phyloP scores from a whole-genome alignment of 2,888 invertebrate species.

The Oxystoma pomonae region DNA sequence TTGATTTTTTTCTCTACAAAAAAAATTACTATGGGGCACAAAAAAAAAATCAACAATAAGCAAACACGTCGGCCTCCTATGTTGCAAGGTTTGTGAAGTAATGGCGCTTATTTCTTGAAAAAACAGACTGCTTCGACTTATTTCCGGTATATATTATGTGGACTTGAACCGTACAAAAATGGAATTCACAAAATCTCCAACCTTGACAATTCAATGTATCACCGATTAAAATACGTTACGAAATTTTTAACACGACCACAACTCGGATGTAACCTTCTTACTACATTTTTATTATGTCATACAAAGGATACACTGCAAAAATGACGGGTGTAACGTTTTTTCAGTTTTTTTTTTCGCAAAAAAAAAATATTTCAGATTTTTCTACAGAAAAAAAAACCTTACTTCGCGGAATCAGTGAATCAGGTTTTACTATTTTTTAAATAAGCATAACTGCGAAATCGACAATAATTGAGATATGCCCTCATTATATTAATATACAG shows the following conservation, averaged over 20 bases:
- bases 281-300: slow-evolving; percentile 17
- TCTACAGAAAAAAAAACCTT: too few relatives aligned
- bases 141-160: neutral
- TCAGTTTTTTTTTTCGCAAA: too few relatives aligned
- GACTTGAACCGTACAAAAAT: slow-evolving; percentile 20
- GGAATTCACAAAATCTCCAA: slow-evolving; percentile 29
- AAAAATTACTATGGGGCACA: too few relatives aligned
- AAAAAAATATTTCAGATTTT: too few relatives aligned
- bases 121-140: neutral
- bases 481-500: too few relatives aligned
- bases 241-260: slow-evolving; percentile 15
- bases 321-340: too few relatives aligned
- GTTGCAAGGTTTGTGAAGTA: neutral
- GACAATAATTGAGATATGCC: too few relatives aligned
- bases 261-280: slow-evolving; percentile 18
- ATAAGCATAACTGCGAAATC: too few relatives aligned
- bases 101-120: neutral
- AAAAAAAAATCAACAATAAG: neutral
- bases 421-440: too few relatives aligned
- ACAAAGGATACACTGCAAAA: too few relatives aligned
- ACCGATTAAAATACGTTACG: slow-evolving; percentile 20
- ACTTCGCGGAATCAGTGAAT: too few relatives aligned
- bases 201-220: slow-evolving; percentile 26
- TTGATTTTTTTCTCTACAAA: too few relatives aligned
- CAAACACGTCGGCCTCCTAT: neutral